Conservation (phyloP, 92 coral and sea anemone species). For the Porites lobata region DNA sequence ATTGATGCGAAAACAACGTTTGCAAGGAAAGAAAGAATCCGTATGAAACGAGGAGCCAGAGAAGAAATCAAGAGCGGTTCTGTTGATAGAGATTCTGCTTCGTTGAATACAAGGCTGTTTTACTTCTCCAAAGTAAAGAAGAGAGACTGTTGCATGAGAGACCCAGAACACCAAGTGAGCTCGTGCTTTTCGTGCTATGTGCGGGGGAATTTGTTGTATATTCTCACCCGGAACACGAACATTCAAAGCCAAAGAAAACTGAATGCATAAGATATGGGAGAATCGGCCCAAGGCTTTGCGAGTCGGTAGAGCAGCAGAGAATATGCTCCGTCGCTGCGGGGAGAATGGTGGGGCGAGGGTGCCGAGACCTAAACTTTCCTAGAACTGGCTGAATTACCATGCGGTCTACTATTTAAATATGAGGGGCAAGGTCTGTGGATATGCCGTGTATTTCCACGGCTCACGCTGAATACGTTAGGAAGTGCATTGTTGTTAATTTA, state of each 20-base stretch:
- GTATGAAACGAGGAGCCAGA: not conserved
- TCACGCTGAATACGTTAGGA: not conserved
- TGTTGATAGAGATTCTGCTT: too few relatives aligned
- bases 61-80: not conserved
- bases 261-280: too few relatives aligned
- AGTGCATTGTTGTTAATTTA: not conserved
- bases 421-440: not conserved
- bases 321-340: slow-evolving; percentile 14
- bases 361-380: slow-evolving; percentile 19
- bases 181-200: too few relatives aligned
- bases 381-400: slow-evolving; percentile 3
- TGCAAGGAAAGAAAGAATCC: slow-evolving; percentile 13
- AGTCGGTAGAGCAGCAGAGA: slow-evolving; percentile 2
- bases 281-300: slow-evolving; percentile 1
- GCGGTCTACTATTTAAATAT: not conserved
- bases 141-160: too few relatives aligned
- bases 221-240: too few relatives aligned
- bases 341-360: slow-evolving; percentile 12
- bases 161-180: too few relatives aligned
- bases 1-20: slow-evolving; percentile 60
- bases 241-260: too few relatives aligned
- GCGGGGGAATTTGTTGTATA: too few relatives aligned
- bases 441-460: slow-evolving; percentile 2
- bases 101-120: too few relatives aligned
- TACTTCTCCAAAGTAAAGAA: too few relatives aligned